Evolutionary conservation across 2,797 vertebrate species (phyloP), one percentile per base, ranked within the genome.

Genomic region (Phoeniculus purpureus): DNA sequence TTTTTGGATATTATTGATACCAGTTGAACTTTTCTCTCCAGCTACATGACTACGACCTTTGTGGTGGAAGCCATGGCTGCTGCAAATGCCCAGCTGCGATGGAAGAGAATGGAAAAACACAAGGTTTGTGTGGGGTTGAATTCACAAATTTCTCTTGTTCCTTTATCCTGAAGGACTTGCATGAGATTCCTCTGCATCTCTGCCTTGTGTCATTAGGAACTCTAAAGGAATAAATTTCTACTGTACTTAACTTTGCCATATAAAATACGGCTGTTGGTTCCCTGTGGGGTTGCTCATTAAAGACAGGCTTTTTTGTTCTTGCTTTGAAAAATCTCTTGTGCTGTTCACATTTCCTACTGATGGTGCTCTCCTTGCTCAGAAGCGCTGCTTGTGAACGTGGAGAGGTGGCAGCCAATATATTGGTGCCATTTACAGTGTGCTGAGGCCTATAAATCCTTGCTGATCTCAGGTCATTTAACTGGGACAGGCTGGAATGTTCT

Each of bases 1-100:
- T 68, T 82, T 37, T 89, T 82, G 79, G 31, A 61, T 82, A 2
- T 60, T 82, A 32, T 2, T 89, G 76, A 45, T 70, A 65, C 2
- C 31, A 48, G 3, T 31, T 76, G 59, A 15, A 68, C 94, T 89
- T 75, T 70, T 87, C 61, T 87, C 84, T 56, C 12, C 95, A 99
- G 99, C 96, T 99, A 99, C 79, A 98, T 99, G 98, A 99, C 99
- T 1, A 99, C 99, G 5, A 99, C 99, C 6, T 99, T 99, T 51
- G 98, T 99, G 95, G 98, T 99, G 29, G 99, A 99, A 97, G 98
- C 99, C 81, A 99, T 99, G 99, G 99, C 99, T 18, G 98, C 99
- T 12, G 99, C 99, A 81, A 99, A 99, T 2, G 99, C 99, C 61
- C 99, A 99, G 94, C 97, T 99, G 82, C 98, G 97, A 87, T 99